Percentiles rank a stretch among this genome's conserved stretches.
Conservation (phyloP, 2,888 invertebrate species). For the Copidosoma aretas region DNA sequence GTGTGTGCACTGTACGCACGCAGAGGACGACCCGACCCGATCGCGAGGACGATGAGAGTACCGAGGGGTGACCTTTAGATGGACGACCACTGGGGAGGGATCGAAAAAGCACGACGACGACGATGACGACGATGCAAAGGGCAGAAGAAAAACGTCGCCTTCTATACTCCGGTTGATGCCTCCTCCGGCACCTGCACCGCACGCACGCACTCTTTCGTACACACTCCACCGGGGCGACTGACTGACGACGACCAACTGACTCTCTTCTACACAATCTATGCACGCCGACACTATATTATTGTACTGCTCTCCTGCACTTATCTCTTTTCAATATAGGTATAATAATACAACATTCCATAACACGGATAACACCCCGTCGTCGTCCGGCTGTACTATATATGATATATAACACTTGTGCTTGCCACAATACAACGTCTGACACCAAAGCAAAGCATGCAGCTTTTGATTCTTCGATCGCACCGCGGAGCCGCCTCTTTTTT, state of each 20-base stretch:
- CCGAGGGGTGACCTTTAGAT: too few species aligned
- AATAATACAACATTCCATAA: too few species aligned
- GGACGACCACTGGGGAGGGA: too few species aligned
- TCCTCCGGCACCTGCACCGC: not conserved
- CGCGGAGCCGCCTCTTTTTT: too few species aligned
- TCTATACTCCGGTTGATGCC: not conserved
- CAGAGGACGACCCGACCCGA: not conserved
- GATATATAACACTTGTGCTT: too few species aligned
- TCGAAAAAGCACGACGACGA: too few species aligned
- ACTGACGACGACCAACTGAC: conserved; percentile 14
- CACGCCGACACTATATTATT: conserved; percentile 15
- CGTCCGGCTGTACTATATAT: not conserved
- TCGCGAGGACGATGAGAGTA: too few species aligned
- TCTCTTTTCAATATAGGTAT: not conserved
- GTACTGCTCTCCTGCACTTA: conserved; percentile 9
- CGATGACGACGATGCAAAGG: too few species aligned
- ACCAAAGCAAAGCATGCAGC: too few species aligned
- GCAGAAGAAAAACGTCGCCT: not conserved
- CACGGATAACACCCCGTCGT: not conserved
- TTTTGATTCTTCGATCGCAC: too few species aligned
- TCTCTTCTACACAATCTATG: conserved; percentile 11
- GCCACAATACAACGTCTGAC: too few species aligned
- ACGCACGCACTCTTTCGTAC: not conserved
- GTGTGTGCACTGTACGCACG: not conserved
- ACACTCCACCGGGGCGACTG: not conserved